Evolutionary conservation across 2,888 invertebrate genomes (phyloP).

Genomic region (Trilocha varians): DNA sequence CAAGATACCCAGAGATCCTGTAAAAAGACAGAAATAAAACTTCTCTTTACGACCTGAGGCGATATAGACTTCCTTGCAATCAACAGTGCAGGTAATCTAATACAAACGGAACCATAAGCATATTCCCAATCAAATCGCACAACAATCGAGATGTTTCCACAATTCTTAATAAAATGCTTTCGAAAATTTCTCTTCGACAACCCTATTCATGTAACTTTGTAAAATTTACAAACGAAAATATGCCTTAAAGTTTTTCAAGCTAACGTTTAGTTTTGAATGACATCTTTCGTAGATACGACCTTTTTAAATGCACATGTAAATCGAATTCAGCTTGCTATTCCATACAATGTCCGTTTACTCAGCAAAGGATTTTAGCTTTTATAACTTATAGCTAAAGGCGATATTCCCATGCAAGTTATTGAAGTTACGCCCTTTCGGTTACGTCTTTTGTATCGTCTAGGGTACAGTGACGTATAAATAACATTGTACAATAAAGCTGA

Average conservation of each 20-base stretch:
- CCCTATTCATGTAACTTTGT: constrained; percentile 13
- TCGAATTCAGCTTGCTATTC: too few relatives aligned
- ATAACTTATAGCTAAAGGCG: neutral
- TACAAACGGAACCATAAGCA: constrained; percentile 52
- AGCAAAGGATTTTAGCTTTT: constrained; percentile 12
- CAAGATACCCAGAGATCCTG: constrained; percentile 4
- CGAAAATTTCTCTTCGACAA: constrained; percentile 35
- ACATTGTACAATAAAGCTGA: constrained; percentile 66
- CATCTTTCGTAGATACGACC: too few relatives aligned
- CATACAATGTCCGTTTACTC: neutral
- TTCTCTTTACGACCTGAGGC: constrained; percentile 16
- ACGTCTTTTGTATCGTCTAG: constrained; percentile 32
- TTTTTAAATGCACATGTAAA: too few relatives aligned
- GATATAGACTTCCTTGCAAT: constrained; percentile 30
- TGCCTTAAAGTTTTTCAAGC: neutral
- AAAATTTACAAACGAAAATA: neutral
- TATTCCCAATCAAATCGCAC: constrained; percentile 65
- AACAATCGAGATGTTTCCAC: constrained; percentile 47
- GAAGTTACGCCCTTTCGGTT: constrained; percentile 12
- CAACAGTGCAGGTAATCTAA: constrained; percentile 51
- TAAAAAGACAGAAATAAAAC: constrained; percentile 4
- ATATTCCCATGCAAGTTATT: constrained; percentile 3
- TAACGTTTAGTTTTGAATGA: too few relatives aligned
- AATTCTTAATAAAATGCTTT: constrained; percentile 66
- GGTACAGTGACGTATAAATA: constrained; percentile 63